Base-by-base conservation (phyloP, 92 coral and sea anemone species). In the Montipora capitata region DNA sequence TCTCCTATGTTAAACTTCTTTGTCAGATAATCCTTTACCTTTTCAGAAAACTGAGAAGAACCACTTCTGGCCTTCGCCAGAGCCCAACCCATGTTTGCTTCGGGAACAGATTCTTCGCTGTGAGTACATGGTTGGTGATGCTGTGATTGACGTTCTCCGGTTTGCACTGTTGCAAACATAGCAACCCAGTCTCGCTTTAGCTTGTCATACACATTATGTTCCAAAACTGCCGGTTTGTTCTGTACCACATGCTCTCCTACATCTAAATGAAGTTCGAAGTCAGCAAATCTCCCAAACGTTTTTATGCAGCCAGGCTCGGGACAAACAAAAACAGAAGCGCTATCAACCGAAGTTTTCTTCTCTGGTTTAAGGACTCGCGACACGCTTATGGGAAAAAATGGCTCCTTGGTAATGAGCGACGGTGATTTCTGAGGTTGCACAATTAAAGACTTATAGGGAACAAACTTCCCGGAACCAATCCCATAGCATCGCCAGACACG, bases 1-100 rank as follows among this genome's bases (percentile, higher is more conserved):
- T 87, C 88, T 63, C 96, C 92, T 45, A 94, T 57, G 52, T 83
- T 76, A 80, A 94, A 94, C 72, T 85, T 91, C 39, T 71, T 66
- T 51, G 93, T 84, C 51, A 87, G 82, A 52, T 84, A 94, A 43
- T 88, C 89, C 39, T 80, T 83, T 4, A 94, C 89, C 57, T 87
- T 84, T 35, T 74, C 68, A 43, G 91, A 81, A 51, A 91, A 91
- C 64, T 90, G 90, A 10, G 90, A 9, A n/a, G 81, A 20, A 54
- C 93, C 92, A 18, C 87, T 40, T 41, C 89, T 51, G 2, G 66
- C 39, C 62, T 89, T 85, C 69, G 84, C 81, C 51, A 87, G 89
- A 42, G 86, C 91, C 94, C 91, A 91, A 3, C 91, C 89, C 44
- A 73, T 59, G 18, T 68, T 52, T 39, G 78, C 72, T 18, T 73